These are phyloP conservation scores for Kryptopterus vitreolus DNA, from an alignment of 2,797 vertebrate species.

Conservation along the genomic window DNA sequence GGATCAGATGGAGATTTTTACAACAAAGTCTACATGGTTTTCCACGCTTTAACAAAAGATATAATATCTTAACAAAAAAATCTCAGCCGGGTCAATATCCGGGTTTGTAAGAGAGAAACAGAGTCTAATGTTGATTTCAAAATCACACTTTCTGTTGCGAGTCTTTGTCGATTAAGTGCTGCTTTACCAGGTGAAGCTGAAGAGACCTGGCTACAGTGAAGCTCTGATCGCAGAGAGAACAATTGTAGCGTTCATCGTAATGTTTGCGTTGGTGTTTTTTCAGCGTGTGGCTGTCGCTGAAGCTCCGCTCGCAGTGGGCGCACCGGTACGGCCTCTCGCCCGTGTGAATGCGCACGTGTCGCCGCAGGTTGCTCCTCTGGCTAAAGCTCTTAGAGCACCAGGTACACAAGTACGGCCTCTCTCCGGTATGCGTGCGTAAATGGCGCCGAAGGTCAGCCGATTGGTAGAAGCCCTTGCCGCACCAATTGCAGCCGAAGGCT, in stretches of 20 bases:
- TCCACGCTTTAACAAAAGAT: not conserved
- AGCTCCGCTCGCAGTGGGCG: slow-evolving; percentile 68
- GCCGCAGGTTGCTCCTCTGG: slow-evolving; percentile 74
- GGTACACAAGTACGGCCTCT: slow-evolving; percentile 74
- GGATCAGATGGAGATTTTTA: not conserved
- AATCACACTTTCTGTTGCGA: not conserved
- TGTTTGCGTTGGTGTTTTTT: slow-evolving; percentile 73
- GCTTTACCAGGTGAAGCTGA: slow-evolving; percentile 67
- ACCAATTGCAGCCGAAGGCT: slow-evolving; percentile 73
- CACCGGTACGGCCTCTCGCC: slow-evolving; percentile 75
- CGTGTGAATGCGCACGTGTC: slow-evolving; percentile 76
- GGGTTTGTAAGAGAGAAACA: not conserved
- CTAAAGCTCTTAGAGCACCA: slow-evolving; percentile 78
- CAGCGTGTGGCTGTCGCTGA: slow-evolving; percentile 73
- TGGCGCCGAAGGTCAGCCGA: slow-evolving; percentile 77
- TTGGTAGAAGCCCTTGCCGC: slow-evolving; percentile 77
- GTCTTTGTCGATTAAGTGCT: slow-evolving; percentile 34
- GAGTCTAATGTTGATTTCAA: not conserved
- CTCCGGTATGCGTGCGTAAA: slow-evolving; percentile 77
- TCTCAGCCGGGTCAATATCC: not conserved
- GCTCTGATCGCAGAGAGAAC: slow-evolving; percentile 56
- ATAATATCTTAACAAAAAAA: not conserved
- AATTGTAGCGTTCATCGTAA: slow-evolving; percentile 62
- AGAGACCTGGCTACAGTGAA: slow-evolving; percentile 62
- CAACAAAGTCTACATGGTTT: not conserved